These are phyloP conservation scores for Coreoperca whiteheadi DNA, from an alignment of 2,113 vertebrate genomes.

Conservation along the genomic window DNA sequence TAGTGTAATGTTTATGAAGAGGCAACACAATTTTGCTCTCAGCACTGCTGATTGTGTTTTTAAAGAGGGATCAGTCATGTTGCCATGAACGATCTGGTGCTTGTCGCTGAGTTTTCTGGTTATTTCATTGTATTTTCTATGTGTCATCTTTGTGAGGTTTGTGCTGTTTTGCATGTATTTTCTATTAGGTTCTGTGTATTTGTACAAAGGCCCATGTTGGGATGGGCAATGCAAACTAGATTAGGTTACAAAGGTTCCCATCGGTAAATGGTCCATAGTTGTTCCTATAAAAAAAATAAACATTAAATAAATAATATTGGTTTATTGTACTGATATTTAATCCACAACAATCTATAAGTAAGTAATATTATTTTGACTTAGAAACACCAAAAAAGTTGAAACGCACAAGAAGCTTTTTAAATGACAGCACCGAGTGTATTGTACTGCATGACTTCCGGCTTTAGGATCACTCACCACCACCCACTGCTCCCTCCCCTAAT, in stretches of 20 bases:
- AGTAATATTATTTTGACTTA: neutral
- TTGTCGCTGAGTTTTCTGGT: neutral
- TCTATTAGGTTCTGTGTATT: neutral
- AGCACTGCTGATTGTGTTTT: neutral
- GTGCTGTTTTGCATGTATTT: neutral
- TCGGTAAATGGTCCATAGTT: neutral
- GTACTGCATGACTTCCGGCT: constrained; percentile 1
- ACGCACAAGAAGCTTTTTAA: neutral
- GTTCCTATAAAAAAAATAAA: neutral
- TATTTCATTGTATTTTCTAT: neutral
- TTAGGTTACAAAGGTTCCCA: neutral
- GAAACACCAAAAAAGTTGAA: neutral
- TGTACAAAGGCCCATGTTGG: neutral
- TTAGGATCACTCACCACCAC: constrained; percentile 27
- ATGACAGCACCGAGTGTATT: neutral
- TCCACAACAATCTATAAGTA: neutral
- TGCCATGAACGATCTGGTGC: neutral
- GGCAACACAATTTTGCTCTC: neutral
- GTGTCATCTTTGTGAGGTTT: neutral
- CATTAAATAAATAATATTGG: neutral
- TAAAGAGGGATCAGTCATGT: no score
- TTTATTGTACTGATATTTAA: no score
- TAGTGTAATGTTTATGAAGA: neutral
- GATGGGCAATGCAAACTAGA: neutral
- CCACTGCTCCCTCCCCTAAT: constrained; percentile 20